phyloP scores from a whole-genome alignment of 2,113 vertebrate species.

The Myiopsitta monachus region DNA sequence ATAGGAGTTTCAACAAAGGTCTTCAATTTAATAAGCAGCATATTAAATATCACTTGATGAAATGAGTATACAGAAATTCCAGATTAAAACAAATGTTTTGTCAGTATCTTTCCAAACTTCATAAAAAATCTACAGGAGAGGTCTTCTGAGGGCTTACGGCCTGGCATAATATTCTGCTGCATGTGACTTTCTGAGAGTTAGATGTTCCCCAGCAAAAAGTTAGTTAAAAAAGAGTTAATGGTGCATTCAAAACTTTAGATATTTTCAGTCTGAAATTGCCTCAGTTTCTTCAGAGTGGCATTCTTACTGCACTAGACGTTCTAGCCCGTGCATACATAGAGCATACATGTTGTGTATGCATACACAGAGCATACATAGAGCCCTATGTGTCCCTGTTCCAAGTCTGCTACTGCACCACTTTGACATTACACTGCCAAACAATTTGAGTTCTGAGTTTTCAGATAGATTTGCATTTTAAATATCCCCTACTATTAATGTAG shows the following conservation, averaged over 20 bases:
- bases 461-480: neutral
- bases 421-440: neutral
- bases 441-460: neutral
- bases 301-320: neutral
- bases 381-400: neutral
- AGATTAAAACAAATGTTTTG: neutral
- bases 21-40: neutral
- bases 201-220: neutral
- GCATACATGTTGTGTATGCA: neutral
- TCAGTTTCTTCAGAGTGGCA: neutral
- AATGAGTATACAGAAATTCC: neutral
- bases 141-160: neutral
- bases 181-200: neutral
- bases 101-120: neutral
- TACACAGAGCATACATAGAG: neutral
- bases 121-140: neutral
- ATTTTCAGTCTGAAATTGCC: neutral
- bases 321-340: neutral
- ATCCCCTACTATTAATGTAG: neutral
- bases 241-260: neutral
- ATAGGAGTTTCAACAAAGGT: neutral
- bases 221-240: neutral
- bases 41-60: neutral
- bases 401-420: neutral
- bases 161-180: neutral